Base-by-base conservation (phyloP, 1,140 invertebrate genomes). In the Anastrepha ludens region DNA sequence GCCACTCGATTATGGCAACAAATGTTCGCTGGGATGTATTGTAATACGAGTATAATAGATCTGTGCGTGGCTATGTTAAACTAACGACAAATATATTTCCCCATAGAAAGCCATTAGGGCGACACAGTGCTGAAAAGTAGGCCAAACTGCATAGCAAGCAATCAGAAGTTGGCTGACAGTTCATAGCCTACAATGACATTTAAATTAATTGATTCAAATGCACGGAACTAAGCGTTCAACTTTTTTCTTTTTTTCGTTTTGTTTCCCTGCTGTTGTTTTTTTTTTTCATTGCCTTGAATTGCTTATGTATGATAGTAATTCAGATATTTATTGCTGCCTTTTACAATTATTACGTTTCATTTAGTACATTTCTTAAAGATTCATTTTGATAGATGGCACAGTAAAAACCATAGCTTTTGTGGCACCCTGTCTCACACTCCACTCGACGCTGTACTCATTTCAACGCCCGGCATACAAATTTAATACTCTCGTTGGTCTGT, bases 161-260 rank as follows among this genome's bases (percentile, higher is more conserved):
- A 20, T 55, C 47, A 2, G n/a, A 62, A 62, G 60, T 62, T 62
- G 6, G 6, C 50, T 20, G 67, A 44, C 67, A 41, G 50, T 17
- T 15, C 47, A 9, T 81, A n/a, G 20, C 74, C 50, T 9, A 8
- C 50, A 81, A 81, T 55, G 74, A 58, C 47, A 55, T 41, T 50
- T 81, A 81, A 81, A 81, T 81, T 81, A 81, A 81, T 81, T 81
- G 74, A 81, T 55, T 55, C n/a, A 15, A 55, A 13, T 50, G 6
- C 50, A 81, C 74, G 7, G 17, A 8, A 55, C 6, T 2, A 29
- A 55, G 74, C 55, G 9, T 81, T 29, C 29, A 29, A 29, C 29
- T 74, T 74, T 74, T 39, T 3, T 65, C 7, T 9, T 39, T 67
- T 67, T 67, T 67, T 2, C 29, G 2, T 1, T 41, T 4, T 74